Base-by-base conservation (phyloP, 1,140 invertebrate species). In the Mya arenaria region DNA sequence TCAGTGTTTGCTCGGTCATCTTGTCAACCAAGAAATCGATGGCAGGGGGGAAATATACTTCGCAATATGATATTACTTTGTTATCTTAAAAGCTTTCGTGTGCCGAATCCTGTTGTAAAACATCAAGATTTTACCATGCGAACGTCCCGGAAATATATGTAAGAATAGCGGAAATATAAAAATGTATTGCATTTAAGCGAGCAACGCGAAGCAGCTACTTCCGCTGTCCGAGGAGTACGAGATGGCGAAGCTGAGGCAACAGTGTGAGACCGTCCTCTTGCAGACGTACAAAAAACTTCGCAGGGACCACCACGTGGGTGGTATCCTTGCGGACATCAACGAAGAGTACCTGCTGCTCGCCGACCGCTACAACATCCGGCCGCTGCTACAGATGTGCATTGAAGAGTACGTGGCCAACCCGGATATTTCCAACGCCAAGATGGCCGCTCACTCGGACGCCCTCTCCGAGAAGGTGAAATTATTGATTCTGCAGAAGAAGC, bases 381-480 rank as follows among this genome's bases (percentile, higher is more conserved):
- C 39, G 34, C 30, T 81, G 8, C 41, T 81, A n/a, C 34, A 63
- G 2, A 41, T 72, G 34, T 60, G 55, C 28, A 58, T 81, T 2
- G 68, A 81, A 15, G 78, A 81, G 32, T 81, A 48, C 30, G 66
- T 72, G 2, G 36, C 66, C 19, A 72, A 69, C 39, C 48, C 65
- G 28, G 56, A 72, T 19, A 58, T 72, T 13, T 44, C 37, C 0
- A 60, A 39, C 3, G 68, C 68, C 0, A 71, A 71, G 39, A 28
- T 17, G 8, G 39, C 60, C 0, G 66, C 72, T 10, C 60, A 71
- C 36, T 71, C 56, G 28, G 78, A 72, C 13, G 63, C 28, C 4
- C 23, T 81, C 8, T 81, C 78, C 5, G 66, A 81, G 37, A 39
- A 37, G 28, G 78, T 81, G 19, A 81, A 81, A 52, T 28, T 81